Evolutionary conservation across 2,797 vertebrate genomes (phyloP).

Genomic region (Eulemur coronatus): DNA sequence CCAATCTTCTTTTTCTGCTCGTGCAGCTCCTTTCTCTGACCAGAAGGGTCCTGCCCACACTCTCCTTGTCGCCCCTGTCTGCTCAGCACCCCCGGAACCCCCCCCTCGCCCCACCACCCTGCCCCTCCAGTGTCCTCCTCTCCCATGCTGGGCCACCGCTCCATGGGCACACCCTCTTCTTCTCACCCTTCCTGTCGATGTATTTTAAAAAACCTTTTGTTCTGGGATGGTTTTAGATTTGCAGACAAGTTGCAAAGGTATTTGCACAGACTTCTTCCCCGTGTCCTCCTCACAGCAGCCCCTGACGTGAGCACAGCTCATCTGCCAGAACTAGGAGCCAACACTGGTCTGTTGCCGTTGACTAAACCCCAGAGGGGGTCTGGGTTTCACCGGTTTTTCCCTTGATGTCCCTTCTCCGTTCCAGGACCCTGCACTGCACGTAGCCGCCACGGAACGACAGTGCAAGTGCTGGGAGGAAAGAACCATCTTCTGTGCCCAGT

Average conservation of each 20-base stretch:
- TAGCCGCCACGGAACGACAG: neutral
- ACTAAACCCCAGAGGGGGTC: neutral
- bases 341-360: too few species aligned
- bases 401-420: too few species aligned
- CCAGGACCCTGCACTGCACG: neutral
- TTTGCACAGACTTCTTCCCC: neutral
- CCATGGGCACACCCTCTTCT: neutral
- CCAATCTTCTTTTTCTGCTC: neutral
- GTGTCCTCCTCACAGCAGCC: fast-evolving
- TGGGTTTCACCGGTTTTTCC: neutral
- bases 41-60: too few species aligned
- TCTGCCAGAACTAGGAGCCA: neutral
- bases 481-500: too few species aligned
- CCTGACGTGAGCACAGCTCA: neutral
- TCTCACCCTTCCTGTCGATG: neutral
- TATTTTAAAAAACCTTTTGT: neutral
- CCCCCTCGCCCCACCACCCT: fast-evolving
- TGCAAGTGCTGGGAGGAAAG: neutral
- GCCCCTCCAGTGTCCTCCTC: neutral
- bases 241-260: neutral
- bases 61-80: too few species aligned
- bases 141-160: too few species aligned
- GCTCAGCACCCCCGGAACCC: neutral
- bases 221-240: neutral
- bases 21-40: neutral